phyloP scores from a whole-genome alignment of 2,113 vertebrate species.

The Melanocharis versteri region DNA sequence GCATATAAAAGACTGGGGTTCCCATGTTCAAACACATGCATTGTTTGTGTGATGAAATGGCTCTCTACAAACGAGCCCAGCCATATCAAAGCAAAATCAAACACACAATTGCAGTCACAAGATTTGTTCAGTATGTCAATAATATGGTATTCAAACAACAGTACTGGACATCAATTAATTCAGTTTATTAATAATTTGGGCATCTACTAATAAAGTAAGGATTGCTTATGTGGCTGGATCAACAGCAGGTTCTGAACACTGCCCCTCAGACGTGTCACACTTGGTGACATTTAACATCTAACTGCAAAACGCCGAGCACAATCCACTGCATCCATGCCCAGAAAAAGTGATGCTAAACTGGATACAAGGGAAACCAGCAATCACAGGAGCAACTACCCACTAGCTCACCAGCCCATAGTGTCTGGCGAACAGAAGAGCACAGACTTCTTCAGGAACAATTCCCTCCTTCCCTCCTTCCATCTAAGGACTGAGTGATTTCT shows the following conservation, averaged over 20 bases:
- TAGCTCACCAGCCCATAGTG: too few species aligned
- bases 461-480: background rate
- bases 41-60: background rate
- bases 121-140: background rate
- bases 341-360: background rate
- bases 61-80: background rate
- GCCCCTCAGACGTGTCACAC: background rate
- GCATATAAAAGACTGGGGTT: background rate
- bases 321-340: background rate
- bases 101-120: background rate
- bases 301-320: background rate
- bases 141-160: background rate
- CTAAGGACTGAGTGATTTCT: background rate
- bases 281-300: background rate
- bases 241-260: background rate
- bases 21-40: fast-evolving
- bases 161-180: background rate
- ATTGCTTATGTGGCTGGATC: background rate
- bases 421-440: background rate
- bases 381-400: background rate
- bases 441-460: background rate
- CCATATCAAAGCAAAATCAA: background rate
- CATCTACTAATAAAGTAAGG: background rate
- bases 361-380: background rate
- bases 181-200: background rate